Percentiles rank a stretch among this genome's conserved stretches.
Conservation (phyloP, 1,140 invertebrate genomes). For the Aphis craccivora region DNA sequence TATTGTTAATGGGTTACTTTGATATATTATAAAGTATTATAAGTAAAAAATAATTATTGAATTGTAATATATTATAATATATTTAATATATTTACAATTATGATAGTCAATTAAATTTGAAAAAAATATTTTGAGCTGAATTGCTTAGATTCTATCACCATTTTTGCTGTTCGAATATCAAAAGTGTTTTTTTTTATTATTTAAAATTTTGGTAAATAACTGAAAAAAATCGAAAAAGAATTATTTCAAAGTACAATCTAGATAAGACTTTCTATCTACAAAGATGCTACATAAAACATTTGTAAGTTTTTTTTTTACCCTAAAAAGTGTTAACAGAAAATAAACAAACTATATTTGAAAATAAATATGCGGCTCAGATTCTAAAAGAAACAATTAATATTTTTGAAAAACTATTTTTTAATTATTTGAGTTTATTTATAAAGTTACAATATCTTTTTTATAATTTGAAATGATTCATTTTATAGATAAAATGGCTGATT, state of each 20-base stretch:
- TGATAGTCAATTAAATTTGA: too few species aligned
- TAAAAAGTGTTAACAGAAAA: neutral
- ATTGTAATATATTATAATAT: too few species aligned
- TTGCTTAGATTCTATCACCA: too few species aligned
- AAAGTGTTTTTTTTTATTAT: neutral
- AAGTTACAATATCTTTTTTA: neutral
- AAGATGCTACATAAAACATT: neutral
- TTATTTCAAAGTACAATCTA: neutral
- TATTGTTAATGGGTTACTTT: too few species aligned
- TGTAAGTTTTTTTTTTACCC: neutral
- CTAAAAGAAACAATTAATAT: neutral
- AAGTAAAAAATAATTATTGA: too few species aligned
- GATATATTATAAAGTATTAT: too few species aligned
- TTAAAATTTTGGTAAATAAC: too few species aligned
- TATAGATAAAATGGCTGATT: neutral
- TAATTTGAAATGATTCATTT: conserved; percentile 1
- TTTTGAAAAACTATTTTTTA: neutral
- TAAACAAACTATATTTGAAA: neutral
- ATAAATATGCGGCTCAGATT: neutral
- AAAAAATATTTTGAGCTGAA: too few species aligned
- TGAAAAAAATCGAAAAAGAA: neutral
- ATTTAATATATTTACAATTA: too few species aligned
- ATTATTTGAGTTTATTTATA: neutral
- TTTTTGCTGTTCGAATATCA: neutral
- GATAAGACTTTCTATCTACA: neutral